phyloP scores from a whole-genome alignment of 2,113 vertebrate genomes.

The Crotalus viridis region DNA sequence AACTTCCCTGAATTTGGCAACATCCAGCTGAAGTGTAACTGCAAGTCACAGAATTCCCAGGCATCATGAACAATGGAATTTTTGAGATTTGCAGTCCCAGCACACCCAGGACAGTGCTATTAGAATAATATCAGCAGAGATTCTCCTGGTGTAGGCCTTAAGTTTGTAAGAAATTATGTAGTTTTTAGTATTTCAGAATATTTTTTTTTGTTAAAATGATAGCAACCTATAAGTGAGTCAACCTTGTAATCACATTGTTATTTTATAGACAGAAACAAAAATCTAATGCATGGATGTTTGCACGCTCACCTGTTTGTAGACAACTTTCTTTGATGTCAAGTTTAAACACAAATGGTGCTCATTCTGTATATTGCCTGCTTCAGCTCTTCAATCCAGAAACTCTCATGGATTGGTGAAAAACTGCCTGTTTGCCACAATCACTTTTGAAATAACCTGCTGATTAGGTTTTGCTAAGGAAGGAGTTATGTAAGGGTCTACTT shows the following conservation, averaged over 20 bases:
- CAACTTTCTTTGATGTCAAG: neutral
- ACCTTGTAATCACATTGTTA: constrained; percentile 16
- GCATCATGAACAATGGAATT: neutral
- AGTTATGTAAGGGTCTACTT: neutral
- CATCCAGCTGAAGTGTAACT: neutral
- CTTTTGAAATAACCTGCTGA: neutral
- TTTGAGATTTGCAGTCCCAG: neutral
- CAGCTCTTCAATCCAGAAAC: constrained; percentile 2
- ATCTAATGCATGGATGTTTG: constrained; percentile 23
- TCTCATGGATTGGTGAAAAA: neutral
- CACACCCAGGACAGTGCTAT: neutral
- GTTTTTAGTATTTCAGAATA: constrained; percentile 48
- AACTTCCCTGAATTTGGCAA: neutral
- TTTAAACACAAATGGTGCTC: neutral
- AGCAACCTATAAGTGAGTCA: constrained; percentile 15
- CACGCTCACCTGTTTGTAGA: constrained; percentile 18
- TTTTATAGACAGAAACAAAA: constrained; percentile 32
- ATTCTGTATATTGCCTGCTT: constrained; percentile 34
- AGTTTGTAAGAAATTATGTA: constrained; percentile 30
- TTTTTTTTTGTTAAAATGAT: constrained; percentile 39
- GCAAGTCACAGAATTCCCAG: neutral
- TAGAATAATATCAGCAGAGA: neutral
- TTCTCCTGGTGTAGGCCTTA: neutral
- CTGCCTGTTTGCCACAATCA: neutral
- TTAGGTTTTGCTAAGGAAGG: constrained; percentile 4